Evolutionary conservation across 2,888 invertebrate genomes (phyloP), one percentile per base, ranked within the genome.

Genomic region (Torymus auratus): DNA sequence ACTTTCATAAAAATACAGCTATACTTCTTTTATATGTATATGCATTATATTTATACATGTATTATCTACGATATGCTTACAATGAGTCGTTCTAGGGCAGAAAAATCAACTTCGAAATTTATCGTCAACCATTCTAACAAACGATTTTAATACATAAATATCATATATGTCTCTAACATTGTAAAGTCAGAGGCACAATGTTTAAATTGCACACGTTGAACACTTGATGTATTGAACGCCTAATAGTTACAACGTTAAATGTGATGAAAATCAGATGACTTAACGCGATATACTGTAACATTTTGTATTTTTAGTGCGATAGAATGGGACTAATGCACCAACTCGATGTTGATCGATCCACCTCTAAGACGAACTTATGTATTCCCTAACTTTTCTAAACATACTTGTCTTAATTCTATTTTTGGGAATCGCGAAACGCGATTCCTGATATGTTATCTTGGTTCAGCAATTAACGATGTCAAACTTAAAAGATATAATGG

Each of bases 401-500:
- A 60, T 77, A 71, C 17, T 68, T 68, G 50, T 12, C 78, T 78
- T 81, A 81, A 71, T 65, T 0, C 78, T 81, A 83, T n/a, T 41
- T 78, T 75, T 71, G 55, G 74, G 56, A 68, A 73, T 78, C 78
- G 28, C 80, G 53, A 41, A 41, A 13, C 58, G 72, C 52, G 85
- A 83, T 84, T 84, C 86, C 86, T 89, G 91, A 91, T 91, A 91
- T 90, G 91, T 88, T 88, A 87, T 87, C 89, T 89, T 89, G 87
- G 88, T 90, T 89, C 90, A 90, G 89, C 91, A 89, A 87, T 84
- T 82, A 86, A 88, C 86, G 71, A 73, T 73, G 20, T 56, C 15
- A 2, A 84, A 82, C 82, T 84, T 80, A 83, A 80, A 86, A 85
- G 83, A 71, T 85, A 83, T 84, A 88, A 83, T 41, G 79, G 85